Base-by-base conservation (phyloP, 2,797 vertebrate species). In the Nannoperca obscura region DNA sequence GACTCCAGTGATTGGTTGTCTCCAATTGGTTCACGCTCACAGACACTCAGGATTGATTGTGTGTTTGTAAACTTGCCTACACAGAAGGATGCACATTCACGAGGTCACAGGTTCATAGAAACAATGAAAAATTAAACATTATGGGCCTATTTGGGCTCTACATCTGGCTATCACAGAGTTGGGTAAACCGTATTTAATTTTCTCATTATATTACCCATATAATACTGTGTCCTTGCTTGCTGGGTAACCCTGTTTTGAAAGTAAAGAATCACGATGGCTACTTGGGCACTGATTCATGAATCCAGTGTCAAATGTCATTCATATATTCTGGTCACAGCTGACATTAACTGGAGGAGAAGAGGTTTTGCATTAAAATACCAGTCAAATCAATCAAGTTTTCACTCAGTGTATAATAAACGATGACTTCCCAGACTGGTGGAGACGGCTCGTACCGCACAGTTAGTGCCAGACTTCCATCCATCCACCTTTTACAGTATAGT, bases 1-100 rank as follows among this genome's bases (percentile, higher is more conserved):
- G 74, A 76, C 7, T 50, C 32, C 0, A 14, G 58, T 36, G 79
- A 87, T 74, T 81, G 74, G 85, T 76, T 65, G 71, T 81, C 74
- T 85, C 77, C 22, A 1, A 74, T 40, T 12, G 20, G 58, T 74
- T 75, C 59, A 60, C 44, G 12, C 68, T 65, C 2, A 12, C 38
- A 34, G 55, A 70, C 53, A 24, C 49, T 62, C 24, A 36, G 27
- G 30, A 42, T 67, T 65, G 27, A 66, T 54, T 65, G 36, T 34
- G 58, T 74, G 59, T 49, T 52, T 73, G 58, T 36, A 58, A 82
- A 76, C 32, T 47, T 60, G 47, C 32, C 42, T 42, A 27, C 59
- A 44, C 50, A 22, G 22, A 73, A 19, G n/a, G 24, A 71, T 15
- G 47, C 1, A 66, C 47, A 71, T 42, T 74, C n/a, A 47, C 22